A percentile compares a stretch with the other conserved stretches of the same genome.
phyloP scores from a whole-genome alignment of 2,888 invertebrate genomes.

The Eurytoma adleriae region DNA sequence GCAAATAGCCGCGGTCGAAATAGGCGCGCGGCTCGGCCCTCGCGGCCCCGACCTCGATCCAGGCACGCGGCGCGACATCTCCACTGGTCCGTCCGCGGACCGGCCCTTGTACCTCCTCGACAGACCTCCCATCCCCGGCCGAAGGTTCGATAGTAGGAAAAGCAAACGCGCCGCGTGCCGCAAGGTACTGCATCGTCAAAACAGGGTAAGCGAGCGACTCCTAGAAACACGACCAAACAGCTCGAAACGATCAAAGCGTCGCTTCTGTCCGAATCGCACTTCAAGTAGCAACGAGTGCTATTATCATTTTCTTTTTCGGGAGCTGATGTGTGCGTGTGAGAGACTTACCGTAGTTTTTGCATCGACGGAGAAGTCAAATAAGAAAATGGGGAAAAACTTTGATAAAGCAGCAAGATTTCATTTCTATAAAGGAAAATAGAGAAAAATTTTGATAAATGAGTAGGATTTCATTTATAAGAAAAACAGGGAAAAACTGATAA shows the following conservation, averaged over 20 bases:
- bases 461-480: too few species aligned
- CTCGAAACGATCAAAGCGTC: not conserved
- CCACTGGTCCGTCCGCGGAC: too few species aligned
- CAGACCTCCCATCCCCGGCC: not conserved
- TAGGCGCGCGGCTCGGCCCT: not conserved
- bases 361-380: too few species aligned
- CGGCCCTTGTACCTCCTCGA: not conserved
- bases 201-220: slow-evolving; percentile 44
- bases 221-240: slow-evolving; percentile 45
- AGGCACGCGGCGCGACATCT: not conserved
- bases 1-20: slow-evolving; percentile 7
- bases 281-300: slow-evolving; percentile 16
- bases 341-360: too few species aligned
- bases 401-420: too few species aligned
- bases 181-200: slow-evolving; percentile 22
- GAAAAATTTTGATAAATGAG: too few species aligned
- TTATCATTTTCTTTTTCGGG: slow-evolving; percentile 3
- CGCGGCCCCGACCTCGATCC: slow-evolving; percentile 4
- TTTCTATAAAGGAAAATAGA: too few species aligned
- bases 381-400: not conserved
- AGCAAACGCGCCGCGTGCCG: slow-evolving; percentile 20
- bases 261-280: slow-evolving; percentile 35
- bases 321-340: too few species aligned
- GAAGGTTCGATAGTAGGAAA: slow-evolving; percentile 32
- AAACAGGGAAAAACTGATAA: too few species aligned